A percentile compares a stretch with the other conserved stretches of the same genome.
These are phyloP conservation scores for Drosophila setifemur DNA, from an alignment of 1,140 invertebrate genomes.

Conservation along the genomic window DNA sequence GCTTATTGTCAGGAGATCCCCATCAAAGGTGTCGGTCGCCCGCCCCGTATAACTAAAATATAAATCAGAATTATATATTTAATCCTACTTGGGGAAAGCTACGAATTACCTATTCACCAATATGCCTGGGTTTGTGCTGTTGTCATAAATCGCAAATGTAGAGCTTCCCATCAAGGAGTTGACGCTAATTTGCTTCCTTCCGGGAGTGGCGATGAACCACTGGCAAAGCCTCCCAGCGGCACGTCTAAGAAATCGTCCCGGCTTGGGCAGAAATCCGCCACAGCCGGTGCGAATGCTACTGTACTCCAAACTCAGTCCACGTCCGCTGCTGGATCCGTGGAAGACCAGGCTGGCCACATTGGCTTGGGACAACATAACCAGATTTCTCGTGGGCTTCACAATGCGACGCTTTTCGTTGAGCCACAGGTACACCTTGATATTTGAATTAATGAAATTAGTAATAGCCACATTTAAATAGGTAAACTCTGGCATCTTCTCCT, in stretches of 20 bases:
- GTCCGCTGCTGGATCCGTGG: conserved; percentile 84
- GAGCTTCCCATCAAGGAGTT: accelerated
- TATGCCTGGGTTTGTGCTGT: conserved; percentile 16
- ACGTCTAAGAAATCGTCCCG: accelerated
- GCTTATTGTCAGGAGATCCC: conserved; percentile 36
- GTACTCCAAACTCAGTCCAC: conserved; percentile 86
- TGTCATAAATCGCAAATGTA: conserved; percentile 23
- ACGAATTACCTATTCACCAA: conserved; percentile 17
- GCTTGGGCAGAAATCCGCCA: conserved; percentile 86
- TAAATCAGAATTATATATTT: too few species aligned
- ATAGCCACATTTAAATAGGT: too few species aligned
- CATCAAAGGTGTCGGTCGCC: conserved; percentile 6
- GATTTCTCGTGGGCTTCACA: conserved; percentile 16
- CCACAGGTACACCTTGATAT: conserved; percentile 46
- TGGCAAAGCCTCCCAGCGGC: conserved; percentile 83
- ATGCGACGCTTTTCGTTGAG: conserved; percentile 36
- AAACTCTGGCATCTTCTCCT: too few species aligned
- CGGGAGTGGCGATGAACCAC: conserved; percentile 87
- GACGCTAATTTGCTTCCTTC: conserved; percentile 16
- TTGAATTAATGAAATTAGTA: too few species aligned
- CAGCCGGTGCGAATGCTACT: conserved; percentile 83
- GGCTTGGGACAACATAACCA: conserved; percentile 84
- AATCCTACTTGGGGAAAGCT: too few species aligned
- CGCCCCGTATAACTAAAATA: not conserved
- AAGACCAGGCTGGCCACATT: conserved; percentile 89